Percentiles rank a stretch among this genome's conserved stretches.
Evolutionary conservation across 92 coral and sea anemone species (phyloP).

Genomic region (Siderastrea siderea): DNA sequence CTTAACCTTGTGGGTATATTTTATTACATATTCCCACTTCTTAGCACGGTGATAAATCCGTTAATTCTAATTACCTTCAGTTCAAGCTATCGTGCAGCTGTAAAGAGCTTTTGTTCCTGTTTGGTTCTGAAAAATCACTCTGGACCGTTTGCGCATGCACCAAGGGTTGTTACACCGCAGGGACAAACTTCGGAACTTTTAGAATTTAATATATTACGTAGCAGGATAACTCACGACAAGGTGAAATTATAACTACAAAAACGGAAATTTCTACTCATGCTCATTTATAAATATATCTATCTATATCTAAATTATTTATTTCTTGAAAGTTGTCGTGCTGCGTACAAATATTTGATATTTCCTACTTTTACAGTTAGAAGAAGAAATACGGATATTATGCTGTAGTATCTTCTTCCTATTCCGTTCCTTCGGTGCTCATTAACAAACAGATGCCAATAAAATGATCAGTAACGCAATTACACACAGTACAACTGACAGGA

Average conservation of each 20-base stretch:
- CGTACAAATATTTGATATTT: conserved; percentile 37
- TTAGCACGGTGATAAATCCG: conserved; percentile 1
- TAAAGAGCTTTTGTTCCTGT: not conserved
- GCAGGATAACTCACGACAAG: not conserved
- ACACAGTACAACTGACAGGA: no score
- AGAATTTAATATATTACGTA: not conserved
- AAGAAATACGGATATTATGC: conserved; percentile 68
- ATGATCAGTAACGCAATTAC: no score
- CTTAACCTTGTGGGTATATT: conserved; percentile 10
- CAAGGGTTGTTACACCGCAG: not conserved
- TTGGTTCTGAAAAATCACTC: not conserved
- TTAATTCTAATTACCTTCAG: no score
- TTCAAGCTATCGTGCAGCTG: no score
- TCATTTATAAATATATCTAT: no score
- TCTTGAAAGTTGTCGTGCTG: conserved; percentile 1
- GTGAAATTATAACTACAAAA: no score
- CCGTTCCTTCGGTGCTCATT: not conserved
- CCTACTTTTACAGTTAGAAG: conserved; percentile 57
- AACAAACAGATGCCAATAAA: no score
- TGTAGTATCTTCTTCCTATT: not conserved
- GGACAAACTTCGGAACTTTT: not conserved
- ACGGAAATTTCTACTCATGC: no score
- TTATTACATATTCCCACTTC: conserved; percentile 13
- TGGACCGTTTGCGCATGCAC: not conserved
- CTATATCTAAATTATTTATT: no score